Percentiles rank a stretch among this genome's conserved stretches.
Evolutionary conservation across 2,888 invertebrate species (phyloP).

Genomic region (Antheraea assamensis): DNA sequence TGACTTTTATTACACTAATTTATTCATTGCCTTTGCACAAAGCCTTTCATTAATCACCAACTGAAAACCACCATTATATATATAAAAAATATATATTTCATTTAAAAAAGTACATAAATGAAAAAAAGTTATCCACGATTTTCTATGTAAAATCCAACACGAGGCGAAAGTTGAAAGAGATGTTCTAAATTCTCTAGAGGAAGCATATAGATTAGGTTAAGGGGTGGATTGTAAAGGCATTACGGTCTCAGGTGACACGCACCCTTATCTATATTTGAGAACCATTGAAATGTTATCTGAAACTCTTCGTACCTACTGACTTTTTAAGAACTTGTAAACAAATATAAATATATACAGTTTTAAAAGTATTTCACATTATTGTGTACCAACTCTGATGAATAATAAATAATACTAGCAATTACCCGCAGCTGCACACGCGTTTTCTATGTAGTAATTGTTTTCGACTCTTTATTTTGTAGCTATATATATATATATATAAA

Average conservation of each 20-base stretch:
- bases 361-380: no score
- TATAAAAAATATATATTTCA: background rate
- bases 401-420: no score
- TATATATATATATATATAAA: no score
- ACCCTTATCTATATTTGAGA: slow-evolving; percentile 13
- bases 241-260: slow-evolving; percentile 20
- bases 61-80: no score
- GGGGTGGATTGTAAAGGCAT: slow-evolving; percentile 19
- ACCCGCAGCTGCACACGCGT: no score
- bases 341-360: background rate
- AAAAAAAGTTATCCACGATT: background rate
- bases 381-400: no score
- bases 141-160: slow-evolving; percentile 24
- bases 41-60: no score
- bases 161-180: slow-evolving; percentile 23
- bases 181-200: background rate
- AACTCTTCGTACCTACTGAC: background rate
- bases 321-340: slow-evolving; percentile 4
- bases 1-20: no score
- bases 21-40: no score
- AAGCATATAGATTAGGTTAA: slow-evolving; percentile 13
- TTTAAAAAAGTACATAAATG: background rate
- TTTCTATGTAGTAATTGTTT: no score
- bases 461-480: no score
- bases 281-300: slow-evolving; percentile 5